phyloP scores from a whole-genome alignment of 2,888 invertebrate species.

The Eupelmus urozonus region DNA sequence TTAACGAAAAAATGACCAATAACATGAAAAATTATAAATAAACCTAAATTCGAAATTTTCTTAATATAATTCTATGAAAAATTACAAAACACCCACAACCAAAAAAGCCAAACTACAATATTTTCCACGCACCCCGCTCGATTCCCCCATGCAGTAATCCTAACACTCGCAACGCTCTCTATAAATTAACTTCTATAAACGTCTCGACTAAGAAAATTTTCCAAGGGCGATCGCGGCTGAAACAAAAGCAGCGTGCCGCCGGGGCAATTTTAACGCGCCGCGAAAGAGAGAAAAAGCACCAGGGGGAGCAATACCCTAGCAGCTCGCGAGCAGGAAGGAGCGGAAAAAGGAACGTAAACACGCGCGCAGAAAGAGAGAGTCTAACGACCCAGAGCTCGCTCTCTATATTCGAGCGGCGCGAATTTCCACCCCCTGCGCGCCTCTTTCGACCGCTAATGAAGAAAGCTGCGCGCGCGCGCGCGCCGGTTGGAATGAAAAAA shows the following conservation, averaged over 20 bases:
- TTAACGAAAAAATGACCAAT: too few species aligned
- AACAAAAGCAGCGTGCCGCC: not conserved
- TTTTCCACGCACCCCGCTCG: too few species aligned
- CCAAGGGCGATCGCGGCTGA: not conserved
- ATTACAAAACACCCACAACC: too few species aligned
- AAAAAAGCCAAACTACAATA: too few species aligned
- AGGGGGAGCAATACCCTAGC: not conserved
- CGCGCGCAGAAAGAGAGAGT: not conserved
- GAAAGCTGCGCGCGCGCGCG: not conserved
- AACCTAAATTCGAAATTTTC: too few species aligned
- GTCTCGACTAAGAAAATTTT: not conserved
- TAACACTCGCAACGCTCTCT: too few species aligned
- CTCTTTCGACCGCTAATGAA: slow-evolving; percentile 17
- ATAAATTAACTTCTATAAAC: not conserved
- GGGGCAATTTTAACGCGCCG: slow-evolving; percentile 26
- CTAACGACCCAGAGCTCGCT: slow-evolving; percentile 21
- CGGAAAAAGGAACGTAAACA: slow-evolving; percentile 3
- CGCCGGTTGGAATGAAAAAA: not conserved
- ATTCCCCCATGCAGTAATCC: too few species aligned
- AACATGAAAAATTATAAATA: too few species aligned
- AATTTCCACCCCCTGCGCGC: not conserved
- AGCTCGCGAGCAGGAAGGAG: not conserved
- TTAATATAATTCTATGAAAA: too few species aligned
- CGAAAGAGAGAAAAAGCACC: not conserved
- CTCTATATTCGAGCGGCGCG: not conserved